phyloP scores from a whole-genome alignment of 2,888 invertebrate species.

The Phlogophora meticulosa region DNA sequence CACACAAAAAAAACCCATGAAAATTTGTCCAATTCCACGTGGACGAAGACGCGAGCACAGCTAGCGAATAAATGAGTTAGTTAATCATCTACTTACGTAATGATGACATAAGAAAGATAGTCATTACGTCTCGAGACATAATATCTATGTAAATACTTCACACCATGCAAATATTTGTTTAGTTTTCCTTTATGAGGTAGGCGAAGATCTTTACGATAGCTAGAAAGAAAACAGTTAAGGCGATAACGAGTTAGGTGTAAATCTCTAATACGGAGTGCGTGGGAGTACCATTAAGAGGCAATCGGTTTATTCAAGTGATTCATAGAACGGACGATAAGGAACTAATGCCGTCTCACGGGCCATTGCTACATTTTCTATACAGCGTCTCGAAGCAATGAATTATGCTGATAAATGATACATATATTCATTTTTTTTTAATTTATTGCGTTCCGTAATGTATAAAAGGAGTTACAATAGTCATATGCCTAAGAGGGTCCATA shows the following conservation, averaged over 20 bases:
- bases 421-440: too few relatives aligned
- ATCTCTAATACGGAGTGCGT: conserved; percentile 45
- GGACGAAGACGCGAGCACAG: too few relatives aligned
- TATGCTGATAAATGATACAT: neutral
- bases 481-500: too few relatives aligned
- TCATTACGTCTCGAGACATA: conserved; percentile 15
- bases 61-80: too few relatives aligned
- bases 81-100: neutral
- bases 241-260: conserved; percentile 43
- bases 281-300: conserved; percentile 46
- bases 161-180: conserved; percentile 32
- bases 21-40: too few relatives aligned
- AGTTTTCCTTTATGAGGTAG: conserved; percentile 13
- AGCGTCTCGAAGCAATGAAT: neutral
- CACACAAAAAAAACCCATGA: too few relatives aligned
- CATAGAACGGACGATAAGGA: conserved; percentile 37
- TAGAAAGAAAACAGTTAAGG: conserved; percentile 40
- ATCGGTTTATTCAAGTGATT: conserved; percentile 53
- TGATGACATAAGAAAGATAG: conserved; percentile 2
- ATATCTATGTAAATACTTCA: conserved; percentile 17
- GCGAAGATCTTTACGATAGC: conserved; percentile 35
- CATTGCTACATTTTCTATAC: conserved; percentile 8
- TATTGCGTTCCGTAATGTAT: too few relatives aligned
- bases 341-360: conserved; percentile 12
- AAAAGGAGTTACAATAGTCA: too few relatives aligned